Conservation (phyloP, 2,113 vertebrate species). For the Orthonyx spaldingii region DNA sequence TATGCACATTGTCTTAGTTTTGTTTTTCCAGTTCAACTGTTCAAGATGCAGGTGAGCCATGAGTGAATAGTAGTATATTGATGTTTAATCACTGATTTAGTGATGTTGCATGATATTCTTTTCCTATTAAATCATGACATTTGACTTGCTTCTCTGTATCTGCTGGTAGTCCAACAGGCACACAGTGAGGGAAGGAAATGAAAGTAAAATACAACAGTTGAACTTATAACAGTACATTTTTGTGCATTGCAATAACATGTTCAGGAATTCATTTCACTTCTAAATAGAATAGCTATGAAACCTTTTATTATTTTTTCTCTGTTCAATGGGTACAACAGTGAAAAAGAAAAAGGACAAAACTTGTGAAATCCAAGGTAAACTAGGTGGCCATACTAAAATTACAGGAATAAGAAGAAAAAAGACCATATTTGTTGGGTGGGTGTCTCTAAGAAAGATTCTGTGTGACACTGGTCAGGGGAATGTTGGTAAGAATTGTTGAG, state of each 20-base stretch:
- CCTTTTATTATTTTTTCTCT: background rate
- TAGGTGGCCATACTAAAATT: background rate
- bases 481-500: background rate
- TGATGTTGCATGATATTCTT: background rate
- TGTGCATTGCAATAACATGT: background rate
- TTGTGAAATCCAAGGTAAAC: background rate
- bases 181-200: background rate
- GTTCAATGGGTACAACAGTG: background rate
- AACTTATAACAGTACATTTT: rapidly evolving
- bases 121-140: background rate
- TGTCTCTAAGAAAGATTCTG: background rate
- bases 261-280: background rate
- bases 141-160: background rate
- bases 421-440: background rate
- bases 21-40: background rate
- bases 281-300: background rate
- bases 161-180: background rate
- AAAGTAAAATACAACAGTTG: background rate
- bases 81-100: background rate
- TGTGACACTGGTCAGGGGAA: rapidly evolving
- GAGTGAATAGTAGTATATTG: background rate
- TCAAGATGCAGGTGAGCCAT: background rate
- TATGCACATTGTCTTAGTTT: background rate
- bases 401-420: background rate
- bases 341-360: background rate